Conservation (phyloP, 2,797 vertebrate genomes). For the Enteromius mattozi region DNA sequence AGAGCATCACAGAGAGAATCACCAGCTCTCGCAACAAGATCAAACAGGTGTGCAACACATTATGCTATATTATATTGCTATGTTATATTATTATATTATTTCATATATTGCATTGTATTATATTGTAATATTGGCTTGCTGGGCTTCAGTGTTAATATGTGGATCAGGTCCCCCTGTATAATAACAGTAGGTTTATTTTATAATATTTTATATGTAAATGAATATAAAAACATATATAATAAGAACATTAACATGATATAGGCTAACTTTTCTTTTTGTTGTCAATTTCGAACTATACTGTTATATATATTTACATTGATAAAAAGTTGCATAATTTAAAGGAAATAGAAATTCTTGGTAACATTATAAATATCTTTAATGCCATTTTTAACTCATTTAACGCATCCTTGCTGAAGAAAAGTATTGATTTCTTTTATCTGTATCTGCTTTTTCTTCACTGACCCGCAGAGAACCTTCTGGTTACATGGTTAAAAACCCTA, state of each 20-base stretch:
- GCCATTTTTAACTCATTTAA: background rate
- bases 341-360: background rate
- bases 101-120: no score
- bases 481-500: background rate
- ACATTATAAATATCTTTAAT: background rate
- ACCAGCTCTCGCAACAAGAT: conserved; percentile 97
- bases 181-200: background rate
- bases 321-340: background rate
- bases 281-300: background rate
- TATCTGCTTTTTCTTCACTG: background rate
- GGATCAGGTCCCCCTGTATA: background rate
- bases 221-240: background rate
- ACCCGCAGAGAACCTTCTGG: background rate
- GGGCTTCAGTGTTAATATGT: no score
- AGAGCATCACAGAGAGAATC: conserved; percentile 98
- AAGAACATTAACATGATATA: background rate
- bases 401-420: background rate
- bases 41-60: conserved; percentile 83
- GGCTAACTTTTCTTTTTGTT: background rate
- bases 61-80: no score
- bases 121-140: background rate
- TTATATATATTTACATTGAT: background rate
- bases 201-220: background rate
- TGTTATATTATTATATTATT: no score
- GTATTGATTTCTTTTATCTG: background rate